phyloP scores from a whole-genome alignment of 1,140 invertebrate genomes.

The Bombus difficillimus region DNA sequence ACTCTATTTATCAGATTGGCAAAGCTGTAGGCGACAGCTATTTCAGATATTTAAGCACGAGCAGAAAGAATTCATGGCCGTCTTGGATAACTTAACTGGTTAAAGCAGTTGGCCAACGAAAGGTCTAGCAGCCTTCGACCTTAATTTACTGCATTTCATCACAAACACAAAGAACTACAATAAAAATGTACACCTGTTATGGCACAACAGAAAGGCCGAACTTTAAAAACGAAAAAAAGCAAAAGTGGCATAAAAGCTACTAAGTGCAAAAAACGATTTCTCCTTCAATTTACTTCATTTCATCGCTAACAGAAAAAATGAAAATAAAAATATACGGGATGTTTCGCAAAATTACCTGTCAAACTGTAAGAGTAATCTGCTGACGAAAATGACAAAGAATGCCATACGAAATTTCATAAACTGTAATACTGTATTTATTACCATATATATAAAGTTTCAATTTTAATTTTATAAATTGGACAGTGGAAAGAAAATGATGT shows the following conservation, averaged over 20 bases:
- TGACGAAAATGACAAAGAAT: no score
- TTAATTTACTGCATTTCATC: background rate
- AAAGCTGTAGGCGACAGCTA: constrained; percentile 9
- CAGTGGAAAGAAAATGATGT: no score
- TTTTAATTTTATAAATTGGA: no score
- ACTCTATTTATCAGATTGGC: constrained; percentile 4
- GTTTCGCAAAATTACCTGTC: no score
- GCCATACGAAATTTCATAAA: no score
- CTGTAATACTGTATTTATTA: no score
- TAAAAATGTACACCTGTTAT: background rate
- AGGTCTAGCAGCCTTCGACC: background rate
- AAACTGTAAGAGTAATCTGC: no score
- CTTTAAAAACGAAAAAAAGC: background rate
- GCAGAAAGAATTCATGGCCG: constrained; percentile 13
- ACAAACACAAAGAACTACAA: background rate
- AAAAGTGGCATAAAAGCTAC: background rate
- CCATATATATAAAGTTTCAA: no score
- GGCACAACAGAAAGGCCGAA: background rate
- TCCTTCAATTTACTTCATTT: background rate
- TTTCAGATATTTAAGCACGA: constrained; percentile 16
- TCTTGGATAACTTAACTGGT: background rate
- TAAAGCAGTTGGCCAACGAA: background rate
- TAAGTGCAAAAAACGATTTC: background rate
- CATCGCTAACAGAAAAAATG: background rate
- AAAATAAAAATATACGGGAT: no score